Percentiles rank a stretch among this genome's conserved stretches.
Conservation (phyloP, 2,888 invertebrate genomes). For the Pterostichus madidus region DNA sequence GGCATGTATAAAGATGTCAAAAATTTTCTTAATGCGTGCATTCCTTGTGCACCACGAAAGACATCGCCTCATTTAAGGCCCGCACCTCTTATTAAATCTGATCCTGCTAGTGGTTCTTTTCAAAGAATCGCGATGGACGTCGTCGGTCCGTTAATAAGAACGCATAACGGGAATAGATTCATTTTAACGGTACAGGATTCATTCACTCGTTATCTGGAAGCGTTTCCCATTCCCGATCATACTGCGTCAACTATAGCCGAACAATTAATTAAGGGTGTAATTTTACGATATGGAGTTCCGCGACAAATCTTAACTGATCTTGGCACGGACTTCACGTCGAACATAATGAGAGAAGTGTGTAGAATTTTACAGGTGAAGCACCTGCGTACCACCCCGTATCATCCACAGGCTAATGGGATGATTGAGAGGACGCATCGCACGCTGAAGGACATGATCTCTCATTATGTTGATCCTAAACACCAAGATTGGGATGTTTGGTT, state of each 20-base stretch:
- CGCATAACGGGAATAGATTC: slow-evolving; percentile 67
- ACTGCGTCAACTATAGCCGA: slow-evolving; percentile 69
- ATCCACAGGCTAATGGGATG: slow-evolving; percentile 55
- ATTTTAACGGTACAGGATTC: slow-evolving; percentile 69
- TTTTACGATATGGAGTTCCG: slow-evolving; percentile 58
- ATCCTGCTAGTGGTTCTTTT: slow-evolving; percentile 51
- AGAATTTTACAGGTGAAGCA: slow-evolving; percentile 42
- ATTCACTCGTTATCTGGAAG: slow-evolving; percentile 69
- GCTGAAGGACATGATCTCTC: slow-evolving; percentile 33
- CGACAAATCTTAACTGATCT: slow-evolving; percentile 54
- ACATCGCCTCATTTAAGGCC: slow-evolving; percentile 54
- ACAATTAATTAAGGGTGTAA: slow-evolving; percentile 35
- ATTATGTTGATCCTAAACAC: slow-evolving; percentile 21
- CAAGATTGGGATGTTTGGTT: slow-evolving; percentile 60
- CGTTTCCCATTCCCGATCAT: slow-evolving; percentile 69
- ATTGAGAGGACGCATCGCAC: slow-evolving; percentile 49
- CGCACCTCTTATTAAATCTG: background rate
- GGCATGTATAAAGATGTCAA: slow-evolving; percentile 67
- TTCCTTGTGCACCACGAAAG: slow-evolving; percentile 68
- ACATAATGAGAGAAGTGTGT: slow-evolving; percentile 48
- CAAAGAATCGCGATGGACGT: slow-evolving; percentile 68
- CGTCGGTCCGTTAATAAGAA: slow-evolving; percentile 68
- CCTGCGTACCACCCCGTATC: slow-evolving; percentile 44
- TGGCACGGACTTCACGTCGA: slow-evolving; percentile 54
- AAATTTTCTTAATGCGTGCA: slow-evolving; percentile 67